A percentile compares a stretch with the other conserved stretches of the same genome.
Evolutionary conservation across 2,797 vertebrate species (phyloP).

Genomic region (Pipistrellus pygmaeus): DNA sequence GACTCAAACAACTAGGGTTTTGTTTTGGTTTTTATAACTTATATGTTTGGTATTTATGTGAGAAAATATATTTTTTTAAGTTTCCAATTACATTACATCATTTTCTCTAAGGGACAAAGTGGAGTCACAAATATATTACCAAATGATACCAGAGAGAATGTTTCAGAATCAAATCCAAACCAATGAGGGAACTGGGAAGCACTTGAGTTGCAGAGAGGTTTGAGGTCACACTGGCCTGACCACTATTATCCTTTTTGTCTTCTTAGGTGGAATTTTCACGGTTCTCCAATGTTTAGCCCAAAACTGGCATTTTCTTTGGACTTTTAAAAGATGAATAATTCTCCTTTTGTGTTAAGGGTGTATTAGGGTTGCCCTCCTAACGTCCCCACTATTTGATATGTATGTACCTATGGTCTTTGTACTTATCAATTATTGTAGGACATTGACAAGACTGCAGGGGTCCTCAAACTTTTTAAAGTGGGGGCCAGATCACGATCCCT

Average conservation of each 20-base stretch:
- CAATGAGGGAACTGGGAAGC: not conserved
- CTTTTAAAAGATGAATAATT: not conserved
- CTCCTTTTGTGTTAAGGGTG: not conserved
- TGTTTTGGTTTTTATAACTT: not conserved
- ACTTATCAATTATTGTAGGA: not conserved
- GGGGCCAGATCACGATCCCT: too few relatives aligned
- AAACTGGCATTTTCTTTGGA: not conserved
- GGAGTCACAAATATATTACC: not conserved
- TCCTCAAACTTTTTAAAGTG: too few relatives aligned
- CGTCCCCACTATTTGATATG: not conserved
- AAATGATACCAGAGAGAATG: not conserved
- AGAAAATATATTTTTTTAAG: not conserved
- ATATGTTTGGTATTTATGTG: not conserved
- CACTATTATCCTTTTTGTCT: not conserved
- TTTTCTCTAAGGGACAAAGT: not conserved
- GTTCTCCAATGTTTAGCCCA: not conserved
- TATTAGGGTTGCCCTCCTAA: not conserved
- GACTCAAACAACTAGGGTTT: not conserved
- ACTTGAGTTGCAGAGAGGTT: not conserved
- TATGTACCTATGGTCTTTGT: not conserved
- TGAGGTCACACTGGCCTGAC: not conserved
- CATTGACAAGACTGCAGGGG: not conserved
- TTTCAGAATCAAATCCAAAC: slow-evolving; percentile 24
- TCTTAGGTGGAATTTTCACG: not conserved
- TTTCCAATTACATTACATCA: not conserved